These are phyloP conservation scores for Lepidostoma basale DNA, from an alignment of 1,140 invertebrate genomes.

Conservation along the genomic window DNA sequence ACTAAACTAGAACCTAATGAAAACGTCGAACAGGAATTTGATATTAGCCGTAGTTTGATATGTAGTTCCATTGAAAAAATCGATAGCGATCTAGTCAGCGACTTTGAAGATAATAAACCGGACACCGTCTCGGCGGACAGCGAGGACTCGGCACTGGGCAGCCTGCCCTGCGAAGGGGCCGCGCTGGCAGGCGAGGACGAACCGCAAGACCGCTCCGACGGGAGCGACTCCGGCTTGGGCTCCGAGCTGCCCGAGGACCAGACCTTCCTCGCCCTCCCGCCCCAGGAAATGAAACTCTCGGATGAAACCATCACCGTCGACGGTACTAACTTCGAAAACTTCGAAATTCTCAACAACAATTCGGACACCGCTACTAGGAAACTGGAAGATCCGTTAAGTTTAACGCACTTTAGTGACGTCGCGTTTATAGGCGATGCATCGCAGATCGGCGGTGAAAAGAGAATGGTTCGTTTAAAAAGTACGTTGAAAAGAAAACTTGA, in stretches of 20 bases:
- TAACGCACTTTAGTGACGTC: conserved; percentile 36
- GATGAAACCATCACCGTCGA: conserved; percentile 25
- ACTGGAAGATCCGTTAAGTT: conserved; percentile 47
- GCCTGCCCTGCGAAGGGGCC: conserved; percentile 53
- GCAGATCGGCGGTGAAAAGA: not conserved
- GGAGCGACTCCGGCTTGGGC: conserved; percentile 80
- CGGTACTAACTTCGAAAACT: conserved; percentile 47
- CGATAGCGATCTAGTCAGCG: conserved; percentile 59
- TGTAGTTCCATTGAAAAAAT: conserved; percentile 58
- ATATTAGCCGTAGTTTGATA: conserved; percentile 52
- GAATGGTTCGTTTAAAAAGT: conserved; percentile 49
- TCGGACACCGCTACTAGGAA: conserved; percentile 28
- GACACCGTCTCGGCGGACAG: conserved; percentile 60
- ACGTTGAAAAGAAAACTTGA: conserved; percentile 48
- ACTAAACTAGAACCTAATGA: conserved; percentile 15
- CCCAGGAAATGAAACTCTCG: not conserved
- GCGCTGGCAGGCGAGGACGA: conserved; percentile 55
- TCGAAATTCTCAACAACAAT: conserved; percentile 41
- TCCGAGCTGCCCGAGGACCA: conserved; percentile 65
- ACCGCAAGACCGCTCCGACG: conserved; percentile 68
- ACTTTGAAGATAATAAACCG: conserved; percentile 61
- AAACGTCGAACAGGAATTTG: conserved; percentile 25
- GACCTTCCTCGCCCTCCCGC: conserved; percentile 26
- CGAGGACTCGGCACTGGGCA: conserved; percentile 60
- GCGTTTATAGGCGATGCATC: not conserved